A percentile compares a stretch with the other conserved stretches of the same genome.
Evolutionary conservation across 2,888 invertebrate genomes (phyloP).

Genomic region (Drosophila nr. perissopoda): DNA sequence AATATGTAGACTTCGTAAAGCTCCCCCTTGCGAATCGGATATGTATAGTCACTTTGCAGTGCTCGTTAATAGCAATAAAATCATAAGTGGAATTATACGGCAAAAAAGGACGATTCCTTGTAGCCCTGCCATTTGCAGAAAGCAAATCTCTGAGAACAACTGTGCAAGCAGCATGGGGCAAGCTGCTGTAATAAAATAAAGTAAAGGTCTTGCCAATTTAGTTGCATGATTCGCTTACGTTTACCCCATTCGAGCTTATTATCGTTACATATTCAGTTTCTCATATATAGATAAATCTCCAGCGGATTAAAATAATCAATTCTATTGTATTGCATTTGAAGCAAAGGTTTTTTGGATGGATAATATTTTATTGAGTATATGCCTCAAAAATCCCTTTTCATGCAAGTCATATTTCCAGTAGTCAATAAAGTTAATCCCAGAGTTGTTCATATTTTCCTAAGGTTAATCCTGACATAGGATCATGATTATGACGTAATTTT

Average conservation of each 20-base stretch:
- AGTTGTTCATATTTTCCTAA: background rate
- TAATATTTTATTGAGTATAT: background rate
- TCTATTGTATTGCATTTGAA: background rate
- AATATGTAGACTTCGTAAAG: slow-evolving; percentile 42
- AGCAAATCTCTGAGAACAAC: slow-evolving; percentile 39
- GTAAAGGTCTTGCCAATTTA: slow-evolving; percentile 37
- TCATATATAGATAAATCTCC: background rate
- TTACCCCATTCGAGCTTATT: background rate
- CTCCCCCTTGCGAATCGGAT: slow-evolving; percentile 46
- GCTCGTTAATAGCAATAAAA: slow-evolving; percentile 51
- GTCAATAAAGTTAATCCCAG: background rate
- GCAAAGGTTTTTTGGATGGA: background rate
- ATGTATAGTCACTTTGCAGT: slow-evolving; percentile 49
- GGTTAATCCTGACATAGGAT: background rate
- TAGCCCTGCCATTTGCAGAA: slow-evolving; percentile 7
- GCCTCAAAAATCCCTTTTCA: background rate
- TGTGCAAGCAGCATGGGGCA: slow-evolving; percentile 42
- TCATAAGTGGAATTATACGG: slow-evolving; percentile 42
- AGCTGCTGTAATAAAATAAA: slow-evolving; percentile 48
- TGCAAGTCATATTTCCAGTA: background rate
- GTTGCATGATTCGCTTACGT: slow-evolving; percentile 7
- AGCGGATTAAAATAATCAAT: background rate
- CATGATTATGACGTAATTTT: background rate
- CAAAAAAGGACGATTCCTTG: slow-evolving; percentile 16
- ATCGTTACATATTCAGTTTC: background rate